Evolutionary conservation across 2,888 invertebrate genomes (phyloP).

Genomic region (Drosophila gaucha): DNA sequence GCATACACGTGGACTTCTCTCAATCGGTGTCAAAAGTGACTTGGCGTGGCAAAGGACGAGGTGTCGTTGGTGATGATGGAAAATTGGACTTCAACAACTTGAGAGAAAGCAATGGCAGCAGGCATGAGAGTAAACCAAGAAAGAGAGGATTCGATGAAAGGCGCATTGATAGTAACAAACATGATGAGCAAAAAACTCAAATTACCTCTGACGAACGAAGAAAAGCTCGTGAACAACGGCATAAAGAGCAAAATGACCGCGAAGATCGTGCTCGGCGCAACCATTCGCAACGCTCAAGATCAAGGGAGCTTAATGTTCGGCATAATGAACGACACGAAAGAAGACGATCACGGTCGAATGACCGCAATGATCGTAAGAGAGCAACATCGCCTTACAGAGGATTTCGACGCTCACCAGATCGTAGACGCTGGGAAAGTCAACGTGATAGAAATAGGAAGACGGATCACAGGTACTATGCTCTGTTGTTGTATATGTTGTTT

Average conservation of each 20-base stretch:
- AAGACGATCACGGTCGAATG: constrained; percentile 18
- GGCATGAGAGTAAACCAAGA: constrained; percentile 10
- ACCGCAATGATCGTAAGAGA: constrained; percentile 18
- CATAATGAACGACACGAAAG: constrained; percentile 9
- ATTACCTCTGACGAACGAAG: constrained; percentile 60
- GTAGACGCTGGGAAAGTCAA: constrained; percentile 17
- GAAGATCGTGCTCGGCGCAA: constrained; percentile 20
- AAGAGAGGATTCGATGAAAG: background rate
- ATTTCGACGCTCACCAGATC: constrained; percentile 28
- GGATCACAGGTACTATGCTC: constrained; percentile 41
- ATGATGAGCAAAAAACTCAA: constrained; percentile 21
- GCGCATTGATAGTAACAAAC: constrained; percentile 9
- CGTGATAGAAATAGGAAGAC: constrained; percentile 25
- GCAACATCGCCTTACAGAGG: constrained; percentile 25
- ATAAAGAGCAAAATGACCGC: constrained; percentile 57
- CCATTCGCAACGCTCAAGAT: constrained; percentile 26
- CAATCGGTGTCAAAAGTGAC: constrained; percentile 98
- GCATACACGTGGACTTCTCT: constrained; percentile 99
- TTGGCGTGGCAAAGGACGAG: constrained; percentile 95
- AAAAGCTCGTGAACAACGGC: constrained; percentile 70
- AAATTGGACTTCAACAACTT: constrained; percentile 81
- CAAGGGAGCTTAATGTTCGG: constrained; percentile 31
- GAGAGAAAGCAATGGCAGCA: constrained; percentile 31
- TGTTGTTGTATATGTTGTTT: background rate
- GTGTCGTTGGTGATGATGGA: constrained; percentile 85